phyloP scores from a whole-genome alignment of 2,113 vertebrate genomes.

The Sebastes schlegelii region DNA sequence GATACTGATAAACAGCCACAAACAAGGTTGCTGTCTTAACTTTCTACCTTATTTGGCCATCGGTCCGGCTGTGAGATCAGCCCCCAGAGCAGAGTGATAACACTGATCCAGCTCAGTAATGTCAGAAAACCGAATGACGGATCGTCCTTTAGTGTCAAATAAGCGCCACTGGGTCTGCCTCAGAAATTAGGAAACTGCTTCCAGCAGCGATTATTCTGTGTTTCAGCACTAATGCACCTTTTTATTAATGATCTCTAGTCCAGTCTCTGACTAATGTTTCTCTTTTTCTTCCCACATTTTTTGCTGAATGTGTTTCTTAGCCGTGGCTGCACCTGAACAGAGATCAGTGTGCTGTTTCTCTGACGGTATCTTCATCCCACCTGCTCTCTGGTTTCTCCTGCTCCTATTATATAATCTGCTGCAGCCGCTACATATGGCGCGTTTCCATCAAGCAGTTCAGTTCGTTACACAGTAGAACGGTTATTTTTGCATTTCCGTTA shows the following conservation, averaged over 20 bases:
- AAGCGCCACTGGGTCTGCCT: constrained; percentile 1
- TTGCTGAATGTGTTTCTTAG: constrained; percentile 47
- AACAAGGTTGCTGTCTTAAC: constrained; percentile 66
- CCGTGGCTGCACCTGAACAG: constrained; percentile 27
- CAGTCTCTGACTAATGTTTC: constrained; percentile 9
- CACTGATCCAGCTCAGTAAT: not conserved
- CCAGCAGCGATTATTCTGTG: constrained; percentile 5
- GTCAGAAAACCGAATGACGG: constrained; percentile 13
- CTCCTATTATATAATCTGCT: no score
- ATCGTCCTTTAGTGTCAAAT: constrained; percentile 15
- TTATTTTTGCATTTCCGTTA: no score
- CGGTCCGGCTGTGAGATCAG: constrained; percentile 40
- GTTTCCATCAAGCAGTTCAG: no score
- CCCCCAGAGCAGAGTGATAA: constrained; percentile 9
- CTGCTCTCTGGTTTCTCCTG: constrained; percentile 4
- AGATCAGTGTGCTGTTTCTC: constrained; percentile 11
- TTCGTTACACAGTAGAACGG: no score
- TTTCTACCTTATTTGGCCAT: constrained; percentile 79
- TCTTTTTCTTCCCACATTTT: constrained; percentile 7
- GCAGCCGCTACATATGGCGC: no score
- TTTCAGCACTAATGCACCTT: constrained; percentile 2
- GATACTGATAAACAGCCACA: constrained; percentile 78
- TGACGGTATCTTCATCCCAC: constrained; percentile 13
- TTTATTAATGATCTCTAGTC: constrained; percentile 18
- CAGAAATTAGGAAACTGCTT: constrained; percentile 16